Evolutionary conservation across 2,797 vertebrate species (phyloP).

Genomic region (Tragelaphus eurycerus): DNA sequence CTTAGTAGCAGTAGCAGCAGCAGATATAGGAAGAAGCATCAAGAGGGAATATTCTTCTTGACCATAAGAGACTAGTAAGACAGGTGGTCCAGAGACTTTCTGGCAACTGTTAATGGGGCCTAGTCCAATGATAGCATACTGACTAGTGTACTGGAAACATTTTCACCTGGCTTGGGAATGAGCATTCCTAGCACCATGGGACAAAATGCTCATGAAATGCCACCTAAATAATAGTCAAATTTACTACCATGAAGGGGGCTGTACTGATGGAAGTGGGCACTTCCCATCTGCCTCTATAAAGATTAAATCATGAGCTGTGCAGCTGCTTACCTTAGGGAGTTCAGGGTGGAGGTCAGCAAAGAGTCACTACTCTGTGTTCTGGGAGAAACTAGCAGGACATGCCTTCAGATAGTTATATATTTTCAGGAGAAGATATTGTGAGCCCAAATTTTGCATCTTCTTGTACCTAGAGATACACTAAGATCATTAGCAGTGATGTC

Average conservation of each 20-base stretch:
- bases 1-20: too few species aligned
- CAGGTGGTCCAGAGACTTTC: not conserved
- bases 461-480: not conserved
- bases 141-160: not conserved
- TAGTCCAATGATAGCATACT: not conserved
- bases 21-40: not conserved
- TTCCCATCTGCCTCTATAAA: not conserved
- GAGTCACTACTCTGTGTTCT: not conserved
- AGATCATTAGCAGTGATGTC: not conserved
- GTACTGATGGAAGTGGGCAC: not conserved
- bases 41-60: not conserved
- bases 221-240: not conserved
- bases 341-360: not conserved
- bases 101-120: not conserved
- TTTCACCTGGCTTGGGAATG: not conserved
- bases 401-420: not conserved
- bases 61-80: not conserved
- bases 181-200: not conserved
- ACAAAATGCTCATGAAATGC: not conserved
- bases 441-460: not conserved
- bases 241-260: not conserved
- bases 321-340: not conserved
- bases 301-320: not conserved
- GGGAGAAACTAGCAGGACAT: not conserved
- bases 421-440: not conserved